phyloP scores from a whole-genome alignment of 2,888 invertebrate species.

The Nephrotoma guestfalica region DNA sequence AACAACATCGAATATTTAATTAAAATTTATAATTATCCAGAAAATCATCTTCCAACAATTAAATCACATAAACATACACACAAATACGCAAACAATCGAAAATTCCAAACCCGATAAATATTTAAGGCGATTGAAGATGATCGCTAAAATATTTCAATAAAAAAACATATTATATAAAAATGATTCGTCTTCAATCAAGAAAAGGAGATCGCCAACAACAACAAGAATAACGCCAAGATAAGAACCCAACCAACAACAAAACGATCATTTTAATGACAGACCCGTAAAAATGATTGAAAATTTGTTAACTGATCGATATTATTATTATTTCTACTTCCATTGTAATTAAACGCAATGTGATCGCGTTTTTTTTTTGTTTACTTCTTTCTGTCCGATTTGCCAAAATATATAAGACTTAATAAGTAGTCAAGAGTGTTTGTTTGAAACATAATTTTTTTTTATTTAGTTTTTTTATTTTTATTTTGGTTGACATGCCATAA shows the following conservation, averaged over 20 bases:
- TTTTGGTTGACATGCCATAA: constrained; percentile 3
- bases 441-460: neutral
- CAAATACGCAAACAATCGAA: neutral
- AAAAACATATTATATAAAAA: neutral
- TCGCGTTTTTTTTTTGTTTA: neutral
- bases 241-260: neutral
- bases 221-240: neutral
- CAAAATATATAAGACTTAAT: constrained; percentile 1
- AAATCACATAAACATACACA: neutral
- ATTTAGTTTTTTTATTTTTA: neutral
- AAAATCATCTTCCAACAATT: neutral
- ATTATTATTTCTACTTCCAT: constrained; percentile 2
- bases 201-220: neutral
- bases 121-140: constrained; percentile 3
- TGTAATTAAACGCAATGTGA: constrained; percentile 4
- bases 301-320: constrained; percentile 4
- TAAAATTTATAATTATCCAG: neutral
- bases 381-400: neutral
- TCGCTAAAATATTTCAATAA: neutral
- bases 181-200: neutral
- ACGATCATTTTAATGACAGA: constrained; percentile 1
- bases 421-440: constrained; percentile 3
- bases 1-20: neutral
- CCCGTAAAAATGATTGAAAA: constrained; percentile 1
- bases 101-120: constrained; percentile 2